Evolutionary conservation across 2,113 vertebrate genomes (phyloP).

Genomic region (Malurus melanocephalus): DNA sequence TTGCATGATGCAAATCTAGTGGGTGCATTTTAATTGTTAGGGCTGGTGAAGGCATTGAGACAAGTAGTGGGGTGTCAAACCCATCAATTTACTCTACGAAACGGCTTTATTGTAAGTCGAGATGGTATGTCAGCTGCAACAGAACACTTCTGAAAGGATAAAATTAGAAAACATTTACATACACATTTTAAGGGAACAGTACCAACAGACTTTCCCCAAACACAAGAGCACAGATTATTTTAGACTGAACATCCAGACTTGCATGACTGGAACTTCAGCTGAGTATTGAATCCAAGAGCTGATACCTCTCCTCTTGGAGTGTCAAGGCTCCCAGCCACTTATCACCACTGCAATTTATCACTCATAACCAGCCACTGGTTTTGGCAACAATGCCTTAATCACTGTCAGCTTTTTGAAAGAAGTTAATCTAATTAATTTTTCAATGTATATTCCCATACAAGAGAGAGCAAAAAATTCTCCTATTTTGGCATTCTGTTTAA

Average conservation of each 20-base stretch:
- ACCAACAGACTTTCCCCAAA: neutral
- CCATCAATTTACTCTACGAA: neutral
- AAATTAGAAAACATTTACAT: neutral
- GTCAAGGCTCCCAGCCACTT: neutral
- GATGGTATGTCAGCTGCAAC: conserved; percentile 24
- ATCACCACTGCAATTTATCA: neutral
- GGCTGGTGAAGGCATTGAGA: neutral
- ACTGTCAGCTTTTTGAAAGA: neutral
- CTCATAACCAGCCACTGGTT: neutral
- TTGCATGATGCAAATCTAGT: neutral
- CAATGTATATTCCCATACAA: neutral
- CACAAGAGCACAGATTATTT: neutral
- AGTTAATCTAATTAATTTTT: neutral
- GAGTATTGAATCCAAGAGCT: neutral
- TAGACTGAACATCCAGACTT: neutral
- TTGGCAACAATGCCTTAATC: neutral
- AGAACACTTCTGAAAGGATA: neutral
- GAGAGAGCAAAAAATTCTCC: neutral
- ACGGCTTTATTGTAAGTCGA: conserved; percentile 8
- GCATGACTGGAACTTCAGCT: neutral
- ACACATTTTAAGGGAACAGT: neutral
- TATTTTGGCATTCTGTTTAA: neutral
- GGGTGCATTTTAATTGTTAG: neutral
- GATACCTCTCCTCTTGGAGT: neutral
- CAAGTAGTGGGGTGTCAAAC: neutral